A percentile compares a stretch with the other conserved stretches of the same genome.
These are phyloP conservation scores for Chaenocephalus aceratus DNA, from an alignment of 2,113 vertebrate species.

Conservation along the genomic window DNA sequence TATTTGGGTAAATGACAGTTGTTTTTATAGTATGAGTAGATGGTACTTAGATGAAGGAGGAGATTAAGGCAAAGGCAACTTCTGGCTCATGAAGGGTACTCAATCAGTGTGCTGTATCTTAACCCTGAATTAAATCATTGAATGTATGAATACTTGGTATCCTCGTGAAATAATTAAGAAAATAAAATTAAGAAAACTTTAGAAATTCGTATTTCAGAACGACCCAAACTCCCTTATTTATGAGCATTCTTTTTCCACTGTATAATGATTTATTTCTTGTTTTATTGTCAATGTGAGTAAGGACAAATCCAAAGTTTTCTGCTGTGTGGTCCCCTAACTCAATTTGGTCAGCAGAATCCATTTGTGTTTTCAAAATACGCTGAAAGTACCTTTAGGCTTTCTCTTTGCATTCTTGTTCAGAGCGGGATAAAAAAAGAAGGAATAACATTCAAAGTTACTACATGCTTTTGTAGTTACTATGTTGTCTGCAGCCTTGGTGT, in stretches of 20 bases:
- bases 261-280: not conserved
- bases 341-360: not conserved
- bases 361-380: not conserved
- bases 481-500: not conserved
- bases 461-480: not conserved
- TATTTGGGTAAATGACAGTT: not conserved
- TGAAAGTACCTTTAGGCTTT: not conserved
- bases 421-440: not conserved
- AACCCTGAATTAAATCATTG: constrained; percentile 12
- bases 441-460: not conserved
- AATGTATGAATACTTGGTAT: constrained; percentile 21
- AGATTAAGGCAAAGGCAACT: not conserved
- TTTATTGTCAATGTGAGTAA: not conserved
- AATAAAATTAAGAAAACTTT: not conserved
- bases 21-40: not conserved
- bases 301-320: not conserved
- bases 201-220: too few relatives aligned
- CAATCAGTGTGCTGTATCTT: constrained; percentile 10
- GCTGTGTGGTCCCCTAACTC: not conserved
- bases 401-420: not conserved
- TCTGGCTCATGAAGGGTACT: constrained; percentile 17
- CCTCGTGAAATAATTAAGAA: constrained; percentile 19
- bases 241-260: not conserved
- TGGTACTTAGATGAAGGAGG: not conserved
- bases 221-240: not conserved